Conservation (phyloP, 2,888 invertebrate species). For the Meteorus cinctellus region DNA sequence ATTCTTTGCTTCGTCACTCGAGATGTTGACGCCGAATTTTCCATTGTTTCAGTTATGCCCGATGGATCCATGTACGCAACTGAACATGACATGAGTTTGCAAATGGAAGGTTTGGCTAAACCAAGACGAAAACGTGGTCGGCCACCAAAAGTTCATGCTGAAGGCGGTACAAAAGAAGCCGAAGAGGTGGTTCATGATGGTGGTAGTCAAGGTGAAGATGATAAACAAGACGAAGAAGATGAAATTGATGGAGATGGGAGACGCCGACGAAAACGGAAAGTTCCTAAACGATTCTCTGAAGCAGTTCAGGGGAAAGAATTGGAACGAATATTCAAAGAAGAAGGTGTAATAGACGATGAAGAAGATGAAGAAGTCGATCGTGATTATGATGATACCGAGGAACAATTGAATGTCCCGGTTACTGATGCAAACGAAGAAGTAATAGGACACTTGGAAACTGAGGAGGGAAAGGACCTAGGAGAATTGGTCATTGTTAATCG, state of each 20-base stretch:
- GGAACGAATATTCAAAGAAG: slow-evolving; percentile 82
- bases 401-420: slow-evolving; percentile 56
- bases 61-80: slow-evolving; percentile 79
- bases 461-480: slow-evolving; percentile 77
- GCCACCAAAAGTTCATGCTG: slow-evolving; percentile 77
- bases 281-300: slow-evolving; percentile 77
- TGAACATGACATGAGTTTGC: slow-evolving; percentile 79
- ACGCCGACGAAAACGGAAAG: slow-evolving; percentile 78
- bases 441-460: slow-evolving; percentile 81
- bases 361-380: slow-evolving; percentile 70
- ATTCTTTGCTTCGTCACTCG: slow-evolving; percentile 11
- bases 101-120: slow-evolving; percentile 79
- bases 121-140: slow-evolving; percentile 82
- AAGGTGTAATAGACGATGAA: slow-evolving; percentile 81
- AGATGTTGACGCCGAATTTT: not conserved
- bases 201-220: slow-evolving; percentile 67
- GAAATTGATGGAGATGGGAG: slow-evolving; percentile 76
- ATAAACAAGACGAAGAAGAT: slow-evolving; percentile 69
- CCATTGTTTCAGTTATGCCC: slow-evolving; percentile 75
- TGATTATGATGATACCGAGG: slow-evolving; percentile 63
- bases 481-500: slow-evolving; percentile 78
- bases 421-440: slow-evolving; percentile 74
- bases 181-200: slow-evolving; percentile 55
- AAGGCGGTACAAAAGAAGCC: slow-evolving; percentile 58
- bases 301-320: slow-evolving; percentile 81